Percentiles rank a stretch among this genome's conserved stretches.
These are phyloP conservation scores for Drosophila koepferae DNA, from an alignment of 2,888 invertebrate species.

Conservation along the genomic window DNA sequence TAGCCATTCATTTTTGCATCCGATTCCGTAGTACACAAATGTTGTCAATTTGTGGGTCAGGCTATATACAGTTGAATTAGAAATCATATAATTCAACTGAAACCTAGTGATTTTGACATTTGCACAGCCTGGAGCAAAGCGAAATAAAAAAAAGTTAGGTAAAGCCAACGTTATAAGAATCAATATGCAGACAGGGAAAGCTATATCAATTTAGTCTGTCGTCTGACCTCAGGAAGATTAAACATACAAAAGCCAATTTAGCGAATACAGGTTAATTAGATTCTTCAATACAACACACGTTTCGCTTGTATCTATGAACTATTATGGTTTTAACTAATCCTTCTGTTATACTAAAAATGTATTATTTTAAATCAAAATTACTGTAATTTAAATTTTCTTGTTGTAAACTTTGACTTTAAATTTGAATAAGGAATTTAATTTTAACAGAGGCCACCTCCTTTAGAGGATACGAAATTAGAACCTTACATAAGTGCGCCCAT, in stretches of 20 bases:
- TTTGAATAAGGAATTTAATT: background rate
- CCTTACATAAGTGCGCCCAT: conserved; percentile 42
- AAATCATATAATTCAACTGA: background rate
- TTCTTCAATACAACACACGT: background rate
- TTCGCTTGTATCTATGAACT: background rate
- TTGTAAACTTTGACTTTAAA: too few species aligned
- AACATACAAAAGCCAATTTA: background rate
- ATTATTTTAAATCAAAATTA: too few species aligned
- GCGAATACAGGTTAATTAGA: background rate
- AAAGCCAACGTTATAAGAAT: background rate
- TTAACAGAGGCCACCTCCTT: conserved; percentile 6
- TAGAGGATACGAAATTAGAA: conserved; percentile 6
- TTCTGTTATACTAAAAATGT: background rate
- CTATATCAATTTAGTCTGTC: background rate
- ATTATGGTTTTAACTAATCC: background rate
- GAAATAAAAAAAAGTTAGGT: background rate
- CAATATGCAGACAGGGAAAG: background rate
- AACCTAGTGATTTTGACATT: background rate
- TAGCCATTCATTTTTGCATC: background rate
- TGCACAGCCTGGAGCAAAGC: background rate
- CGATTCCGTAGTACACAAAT: background rate
- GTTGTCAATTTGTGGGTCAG: background rate
- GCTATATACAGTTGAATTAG: background rate
- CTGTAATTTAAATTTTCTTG: too few species aligned
- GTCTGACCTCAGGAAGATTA: background rate